Percentiles rank a stretch among this genome's conserved stretches.
These are phyloP conservation scores for Macrosoma leucophasiata DNA, from an alignment of 2,888 invertebrate species.

Conservation along the genomic window DNA sequence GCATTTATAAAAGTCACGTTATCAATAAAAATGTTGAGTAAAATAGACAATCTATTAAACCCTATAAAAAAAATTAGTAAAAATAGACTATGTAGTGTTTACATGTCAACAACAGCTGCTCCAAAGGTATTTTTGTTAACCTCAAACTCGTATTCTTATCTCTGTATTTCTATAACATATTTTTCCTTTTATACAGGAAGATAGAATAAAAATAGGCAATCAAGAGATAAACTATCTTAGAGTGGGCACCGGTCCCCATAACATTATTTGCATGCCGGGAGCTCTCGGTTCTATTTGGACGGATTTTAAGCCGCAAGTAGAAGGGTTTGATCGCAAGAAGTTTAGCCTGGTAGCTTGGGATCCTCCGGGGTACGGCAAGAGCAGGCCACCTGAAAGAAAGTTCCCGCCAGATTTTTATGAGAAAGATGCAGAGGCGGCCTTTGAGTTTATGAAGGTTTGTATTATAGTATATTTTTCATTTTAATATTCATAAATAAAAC, in stretches of 20 bases:
- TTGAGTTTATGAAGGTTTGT: constrained; percentile 82
- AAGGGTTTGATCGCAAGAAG: constrained; percentile 76
- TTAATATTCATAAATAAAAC: too few relatives aligned
- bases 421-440: constrained; percentile 83
- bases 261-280: constrained; percentile 85
- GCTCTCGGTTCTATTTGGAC: constrained; percentile 88
- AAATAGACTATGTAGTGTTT: too few relatives aligned
- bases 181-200: constrained; percentile 76
- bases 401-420: constrained; percentile 83
- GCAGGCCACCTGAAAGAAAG: constrained; percentile 84
- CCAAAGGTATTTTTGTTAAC: too few relatives aligned
- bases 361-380: constrained; percentile 91
- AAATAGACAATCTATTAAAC: too few relatives aligned
- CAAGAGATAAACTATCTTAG: constrained; percentile 74
- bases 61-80: too few relatives aligned
- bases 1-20: too few relatives aligned
- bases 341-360: constrained; percentile 86
- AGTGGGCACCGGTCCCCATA: constrained; percentile 76
- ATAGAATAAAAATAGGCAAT: constrained; percentile 77
- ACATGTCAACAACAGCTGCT: constrained; percentile 25
- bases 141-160: too few relatives aligned
- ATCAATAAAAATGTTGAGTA: too few relatives aligned
- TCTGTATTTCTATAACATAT: too few relatives aligned
- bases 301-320: constrained; percentile 87
- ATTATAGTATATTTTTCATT: too few relatives aligned